Evolutionary conservation across 2,113 vertebrate genomes (phyloP), one percentile per base, ranked within the genome.

Genomic region (Malaclemys terrapin): DNA sequence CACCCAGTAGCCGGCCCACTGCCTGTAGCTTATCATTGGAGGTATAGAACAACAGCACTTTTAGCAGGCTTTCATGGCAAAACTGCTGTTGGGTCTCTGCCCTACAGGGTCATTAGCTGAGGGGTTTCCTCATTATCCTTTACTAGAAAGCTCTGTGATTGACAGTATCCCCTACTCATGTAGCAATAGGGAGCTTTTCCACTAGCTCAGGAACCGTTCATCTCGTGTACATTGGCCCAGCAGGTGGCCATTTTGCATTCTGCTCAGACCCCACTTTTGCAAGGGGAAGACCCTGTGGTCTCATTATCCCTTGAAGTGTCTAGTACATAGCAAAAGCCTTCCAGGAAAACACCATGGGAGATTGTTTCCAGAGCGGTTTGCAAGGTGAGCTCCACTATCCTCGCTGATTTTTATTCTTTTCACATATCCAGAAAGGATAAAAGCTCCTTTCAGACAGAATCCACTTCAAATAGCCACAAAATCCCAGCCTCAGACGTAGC

Each of bases 361-460:
- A 31, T 29, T 52, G 38, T 29, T 20, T 1, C 35, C 35, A 69
- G 35, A 69, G 35, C 8, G 8, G 19, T 3, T 80, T 22, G 35
- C 31, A 80, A 31, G 1, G 6, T 79, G 92, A 82, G 1, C 80
- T 38, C 38, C 76, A 12, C 45, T 82, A 6, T 5, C 86, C 8
- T 83, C 3, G 2, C 45, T 35, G 10, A 8, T 47, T 52, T 1
- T 5, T 5, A 29, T 84, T 65, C 29, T 12, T 82, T 91, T 76
- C 49, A 62, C 2, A 20, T 2, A 85, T 8, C 0, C 20, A 82
- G 76, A 88, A 50, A 1, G 80, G 47, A 35, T 31, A 49, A 3
- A 13, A 54, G 9, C 31, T 29, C 35, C 1, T 10, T 17, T 57
- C n/a, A 27, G 3, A 69, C 0, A 25, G 14, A 76, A 81, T 45